These are phyloP conservation scores for Tipula unca DNA, from an alignment of 2,888 invertebrate genomes.

Conservation along the genomic window DNA sequence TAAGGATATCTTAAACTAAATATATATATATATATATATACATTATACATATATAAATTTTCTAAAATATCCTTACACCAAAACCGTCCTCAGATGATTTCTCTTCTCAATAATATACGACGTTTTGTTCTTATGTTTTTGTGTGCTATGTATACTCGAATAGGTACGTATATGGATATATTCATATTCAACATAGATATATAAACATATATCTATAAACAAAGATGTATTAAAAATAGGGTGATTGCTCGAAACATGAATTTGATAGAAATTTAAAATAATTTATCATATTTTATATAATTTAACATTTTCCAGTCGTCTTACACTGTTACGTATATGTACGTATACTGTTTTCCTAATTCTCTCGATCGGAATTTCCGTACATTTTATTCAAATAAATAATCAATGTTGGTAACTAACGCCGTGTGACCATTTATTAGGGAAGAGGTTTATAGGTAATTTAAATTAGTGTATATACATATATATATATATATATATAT, in stretches of 20 bases:
- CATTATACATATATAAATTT: too few species aligned
- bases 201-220: neutral
- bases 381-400: neutral
- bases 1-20: conserved; percentile 8
- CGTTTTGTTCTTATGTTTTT: neutral
- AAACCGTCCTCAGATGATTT: conserved; percentile 14
- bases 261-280: conserved; percentile 17
- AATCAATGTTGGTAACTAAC: neutral
- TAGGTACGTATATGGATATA: neutral
- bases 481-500: too few species aligned
- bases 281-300: conserved; percentile 16
- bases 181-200: neutral
- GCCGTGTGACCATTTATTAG: conserved; percentile 8
- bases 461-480: neutral
- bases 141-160: neutral
- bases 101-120: conserved; percentile 19
- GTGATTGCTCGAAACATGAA: conserved; percentile 18
- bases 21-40: too few species aligned
- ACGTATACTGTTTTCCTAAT: neutral
- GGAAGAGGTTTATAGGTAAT: neutral
- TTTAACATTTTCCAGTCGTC: neutral
- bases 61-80: conserved; percentile 18
- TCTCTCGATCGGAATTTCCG: neutral
- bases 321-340: neutral
- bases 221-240: conserved; percentile 16